Conservation (phyloP, 2,797 vertebrate genomes). For the Bradypodion pumilum region DNA sequence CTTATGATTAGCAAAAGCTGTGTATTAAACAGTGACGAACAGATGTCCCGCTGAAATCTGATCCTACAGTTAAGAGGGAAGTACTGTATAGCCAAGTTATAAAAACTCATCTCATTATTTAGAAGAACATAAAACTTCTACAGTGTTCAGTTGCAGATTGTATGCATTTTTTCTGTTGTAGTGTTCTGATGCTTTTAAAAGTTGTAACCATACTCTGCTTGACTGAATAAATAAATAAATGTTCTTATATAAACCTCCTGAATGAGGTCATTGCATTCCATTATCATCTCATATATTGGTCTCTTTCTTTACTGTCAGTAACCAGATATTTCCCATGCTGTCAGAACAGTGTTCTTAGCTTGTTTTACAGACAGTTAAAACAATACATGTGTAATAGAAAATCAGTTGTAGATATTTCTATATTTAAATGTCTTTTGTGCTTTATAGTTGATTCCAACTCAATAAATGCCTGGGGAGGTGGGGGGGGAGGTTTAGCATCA, state of each 20-base stretch:
- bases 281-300: slow-evolving; percentile 22
- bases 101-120: background rate
- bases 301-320: slow-evolving; percentile 26
- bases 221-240: slow-evolving; percentile 34
- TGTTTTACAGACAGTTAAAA: background rate
- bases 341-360: background rate
- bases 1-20: too few species aligned
- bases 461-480: background rate
- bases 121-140: background rate
- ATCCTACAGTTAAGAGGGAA: background rate
- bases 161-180: slow-evolving; percentile 2
- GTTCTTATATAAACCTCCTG: slow-evolving; percentile 32
- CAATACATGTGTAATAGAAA: background rate
- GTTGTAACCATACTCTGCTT: slow-evolving; percentile 9
- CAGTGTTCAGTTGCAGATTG: background rate
- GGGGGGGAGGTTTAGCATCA: too few species aligned
- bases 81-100: background rate
- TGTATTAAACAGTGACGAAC: background rate
- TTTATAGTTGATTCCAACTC: background rate
- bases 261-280: slow-evolving; percentile 45
- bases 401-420: background rate
- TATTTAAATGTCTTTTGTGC: background rate
- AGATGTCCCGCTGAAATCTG: background rate
- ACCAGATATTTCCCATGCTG: slow-evolving; percentile 18
- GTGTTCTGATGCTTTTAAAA: slow-evolving; percentile 31